A percentile compares a stretch with the other conserved stretches of the same genome.
phyloP scores from a whole-genome alignment of 2,113 vertebrate genomes.

The Otolemur garnettii region DNA sequence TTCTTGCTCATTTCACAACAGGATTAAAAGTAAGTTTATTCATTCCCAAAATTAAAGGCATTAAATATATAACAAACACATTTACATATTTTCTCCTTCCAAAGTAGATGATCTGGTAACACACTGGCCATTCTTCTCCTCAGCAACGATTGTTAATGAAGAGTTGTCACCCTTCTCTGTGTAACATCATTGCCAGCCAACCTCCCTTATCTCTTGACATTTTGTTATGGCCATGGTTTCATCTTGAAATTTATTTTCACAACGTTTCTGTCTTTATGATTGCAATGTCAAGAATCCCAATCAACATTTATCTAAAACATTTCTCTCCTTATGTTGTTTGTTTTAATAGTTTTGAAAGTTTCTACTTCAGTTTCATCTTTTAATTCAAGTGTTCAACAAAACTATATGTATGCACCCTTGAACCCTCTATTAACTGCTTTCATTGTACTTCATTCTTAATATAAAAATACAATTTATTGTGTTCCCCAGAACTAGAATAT shows the following conservation, averaged over 20 bases:
- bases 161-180: neutral
- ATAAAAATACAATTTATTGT: neutral
- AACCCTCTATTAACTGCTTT: neutral
- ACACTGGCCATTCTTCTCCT: neutral
- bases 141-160: neutral
- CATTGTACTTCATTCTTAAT: neutral
- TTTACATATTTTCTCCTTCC: neutral
- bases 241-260: neutral
- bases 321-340: neutral
- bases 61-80: neutral
- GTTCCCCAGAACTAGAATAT: neutral
- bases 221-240: neutral
- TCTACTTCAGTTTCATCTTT: conserved; percentile 27
- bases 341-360: neutral
- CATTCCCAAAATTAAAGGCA: neutral
- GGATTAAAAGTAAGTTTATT: neutral
- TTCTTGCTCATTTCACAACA: neutral
- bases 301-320: neutral
- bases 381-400: conserved; percentile 28
- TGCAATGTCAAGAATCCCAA: neutral
- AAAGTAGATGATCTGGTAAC: neutral
- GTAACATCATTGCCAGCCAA: neutral
- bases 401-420: neutral
- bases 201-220: neutral
- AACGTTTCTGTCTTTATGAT: neutral